Percentiles rank a stretch among this genome's conserved stretches.
phyloP scores from a whole-genome alignment of 1,140 invertebrate species.

The Carcinoscorpius rotundicauda region DNA sequence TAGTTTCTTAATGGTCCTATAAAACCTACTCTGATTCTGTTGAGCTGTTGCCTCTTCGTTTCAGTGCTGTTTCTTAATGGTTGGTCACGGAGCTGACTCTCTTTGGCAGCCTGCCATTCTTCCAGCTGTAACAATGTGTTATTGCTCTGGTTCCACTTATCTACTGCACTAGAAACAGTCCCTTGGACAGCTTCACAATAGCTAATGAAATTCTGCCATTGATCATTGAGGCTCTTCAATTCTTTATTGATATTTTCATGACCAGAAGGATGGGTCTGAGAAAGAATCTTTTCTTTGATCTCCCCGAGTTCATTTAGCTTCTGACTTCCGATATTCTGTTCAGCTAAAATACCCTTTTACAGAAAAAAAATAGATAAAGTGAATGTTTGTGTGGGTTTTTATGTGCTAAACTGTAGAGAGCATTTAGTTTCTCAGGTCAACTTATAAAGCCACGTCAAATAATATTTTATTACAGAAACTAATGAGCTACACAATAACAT shows the following conservation, averaged over 20 bases:
- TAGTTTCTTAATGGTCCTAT: background rate
- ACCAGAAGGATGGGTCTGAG: conserved; percentile 63
- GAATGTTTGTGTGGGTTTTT: no score
- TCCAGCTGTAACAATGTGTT: conserved; percentile 58
- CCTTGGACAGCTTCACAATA: conserved; percentile 49
- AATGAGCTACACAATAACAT: no score
- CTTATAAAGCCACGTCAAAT: no score
- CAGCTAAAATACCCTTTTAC: no score
- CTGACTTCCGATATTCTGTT: conserved; percentile 34
- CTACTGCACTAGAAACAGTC: conserved; percentile 51
- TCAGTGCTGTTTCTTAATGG: conserved; percentile 71
- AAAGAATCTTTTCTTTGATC: conserved; percentile 54
- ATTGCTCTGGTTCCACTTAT: conserved; percentile 64
- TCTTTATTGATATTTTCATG: conserved; percentile 58
- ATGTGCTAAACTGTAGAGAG: no score
- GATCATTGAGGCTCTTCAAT: conserved; percentile 52
- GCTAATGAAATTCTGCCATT: conserved; percentile 63
- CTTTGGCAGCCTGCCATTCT: conserved; percentile 70
- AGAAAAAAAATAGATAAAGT: no score
- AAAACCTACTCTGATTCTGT: conserved; percentile 48
- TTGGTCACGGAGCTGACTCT: conserved; percentile 74
- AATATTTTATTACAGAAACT: no score
- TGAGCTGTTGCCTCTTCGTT: conserved; percentile 64
- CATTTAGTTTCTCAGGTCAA: no score
- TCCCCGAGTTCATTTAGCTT: conserved; percentile 55